Base-by-base conservation (phyloP, 2,888 invertebrate species). In the Lithophane socia region DNA sequence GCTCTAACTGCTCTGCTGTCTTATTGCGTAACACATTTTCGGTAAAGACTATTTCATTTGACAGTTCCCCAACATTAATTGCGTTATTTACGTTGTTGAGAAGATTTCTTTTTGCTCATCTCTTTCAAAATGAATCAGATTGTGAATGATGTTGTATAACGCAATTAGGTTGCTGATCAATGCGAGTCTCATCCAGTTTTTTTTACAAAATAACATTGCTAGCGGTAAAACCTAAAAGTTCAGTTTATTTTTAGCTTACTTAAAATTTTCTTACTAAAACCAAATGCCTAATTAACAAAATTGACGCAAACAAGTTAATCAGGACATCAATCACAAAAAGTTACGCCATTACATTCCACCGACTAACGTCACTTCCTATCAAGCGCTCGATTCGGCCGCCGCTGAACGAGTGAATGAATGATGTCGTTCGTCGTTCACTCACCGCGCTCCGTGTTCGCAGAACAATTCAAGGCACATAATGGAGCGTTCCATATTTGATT, bases 401-500 rank as follows among this genome's bases (percentile, higher is more conserved):
- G 80, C 77, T 77, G 79, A 75, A 73, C 54, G 65, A 85, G 16
- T 79, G 83, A 87, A 80, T 87, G 88, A 87, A 83, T 77, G 78
- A 80, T 78, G 72, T 67, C 70, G 60, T 75, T 79, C 56, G 60
- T 70, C 69, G 54, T 87, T 87, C 88, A 83, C n/a, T 83, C 74
- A 21, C 44, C 47, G 3, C 3, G 52, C 21, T 52, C 68, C 49
- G 52, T 52, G 75, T 49, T 64, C 76, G 73, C 75, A 67, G 61
- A 78, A 86, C 77, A 77, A 84, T 87, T 80, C 65, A 75, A 73
- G 68, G 67, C 64, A 73, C 61, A 79, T 80, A 88, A 88, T 85
- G 65, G 77, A 67, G 74, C 82, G 77, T 77, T 80, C 84, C 60
- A 78, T 87, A 84, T 87, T 87, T 87, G 87, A 87, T 88, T 87